These are phyloP conservation scores for Amphibalanus amphitrite DNA, from an alignment of 1,140 invertebrate species.

Conservation along the genomic window DNA sequence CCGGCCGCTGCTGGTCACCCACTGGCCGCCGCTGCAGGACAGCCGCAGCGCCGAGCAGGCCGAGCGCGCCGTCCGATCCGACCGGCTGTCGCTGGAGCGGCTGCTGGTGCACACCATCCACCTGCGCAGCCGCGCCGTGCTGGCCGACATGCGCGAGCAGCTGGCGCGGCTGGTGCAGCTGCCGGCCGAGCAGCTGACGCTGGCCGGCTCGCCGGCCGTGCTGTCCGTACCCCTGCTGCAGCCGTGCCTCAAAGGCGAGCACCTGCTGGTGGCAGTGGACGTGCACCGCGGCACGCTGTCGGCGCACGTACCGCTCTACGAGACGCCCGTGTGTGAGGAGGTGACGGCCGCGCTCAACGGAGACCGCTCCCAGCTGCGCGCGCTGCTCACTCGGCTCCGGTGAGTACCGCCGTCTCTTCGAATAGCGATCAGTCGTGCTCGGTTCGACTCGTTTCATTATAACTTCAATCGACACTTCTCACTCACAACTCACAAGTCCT, in stretches of 20 bases:
- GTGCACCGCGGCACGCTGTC: constrained; percentile 72
- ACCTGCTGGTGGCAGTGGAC: constrained; percentile 77
- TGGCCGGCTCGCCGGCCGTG: constrained; percentile 71
- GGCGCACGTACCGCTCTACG: constrained; percentile 78
- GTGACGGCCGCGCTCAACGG: constrained; percentile 61
- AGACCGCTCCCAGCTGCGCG: constrained; percentile 47
- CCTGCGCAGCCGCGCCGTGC: constrained; percentile 61
- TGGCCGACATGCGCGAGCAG: constrained; percentile 66
- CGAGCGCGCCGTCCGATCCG: constrained; percentile 59
- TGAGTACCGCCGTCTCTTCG: no score
- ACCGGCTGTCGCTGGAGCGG: constrained; percentile 82
- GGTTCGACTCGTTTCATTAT: no score
- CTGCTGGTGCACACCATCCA: constrained; percentile 95
- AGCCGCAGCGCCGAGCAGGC: constrained; percentile 49
- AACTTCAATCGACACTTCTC: no score
- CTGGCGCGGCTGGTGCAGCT: constrained; percentile 41
- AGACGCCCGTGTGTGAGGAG: constrained; percentile 54
- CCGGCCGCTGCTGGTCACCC: constrained; percentile 32
- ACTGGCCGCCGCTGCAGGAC: neutral
- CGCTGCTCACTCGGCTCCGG: constrained; percentile 37
- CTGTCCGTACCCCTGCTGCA: constrained; percentile 70
- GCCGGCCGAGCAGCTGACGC: constrained; percentile 31
- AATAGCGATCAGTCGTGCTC: no score
- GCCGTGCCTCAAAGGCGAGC: constrained; percentile 74
- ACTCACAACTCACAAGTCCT: no score